Evolutionary conservation across 2,888 invertebrate genomes (phyloP).

Genomic region (Caenorhabditis macrosperma): DNA sequence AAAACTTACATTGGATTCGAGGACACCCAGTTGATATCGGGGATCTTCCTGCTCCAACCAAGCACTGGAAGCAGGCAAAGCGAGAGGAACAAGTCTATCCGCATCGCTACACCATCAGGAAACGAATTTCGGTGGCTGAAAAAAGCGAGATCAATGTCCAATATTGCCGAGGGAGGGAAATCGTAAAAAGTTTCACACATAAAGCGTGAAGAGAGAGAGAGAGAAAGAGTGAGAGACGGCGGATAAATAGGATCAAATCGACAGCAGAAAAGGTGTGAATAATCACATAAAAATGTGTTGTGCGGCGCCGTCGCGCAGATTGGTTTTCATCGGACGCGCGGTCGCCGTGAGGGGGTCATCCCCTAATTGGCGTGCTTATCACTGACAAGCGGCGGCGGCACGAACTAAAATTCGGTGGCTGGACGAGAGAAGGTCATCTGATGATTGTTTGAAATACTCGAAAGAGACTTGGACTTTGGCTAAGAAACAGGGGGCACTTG

Average conservation of each 20-base stretch:
- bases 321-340: slow-evolving; percentile 18
- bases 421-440: slow-evolving; percentile 17
- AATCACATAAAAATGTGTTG: slow-evolving; percentile 50
- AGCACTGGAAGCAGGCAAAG: slow-evolving; percentile 31
- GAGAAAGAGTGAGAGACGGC: background rate
- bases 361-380: slow-evolving; percentile 59
- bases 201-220: background rate
- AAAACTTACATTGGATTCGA: slow-evolving; percentile 49
- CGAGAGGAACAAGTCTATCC: slow-evolving; percentile 17
- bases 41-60: slow-evolving; percentile 35
- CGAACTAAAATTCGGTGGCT: slow-evolving; percentile 16
- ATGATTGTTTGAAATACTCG: slow-evolving; percentile 34
- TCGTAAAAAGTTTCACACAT: background rate
- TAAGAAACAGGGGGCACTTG: too few species aligned
- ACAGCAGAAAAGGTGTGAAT: slow-evolving; percentile 52
- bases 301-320: slow-evolving; percentile 21
- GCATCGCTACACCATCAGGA: slow-evolving; percentile 55
- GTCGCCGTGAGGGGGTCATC: slow-evolving; percentile 6
- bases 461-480: slow-evolving; percentile 27
- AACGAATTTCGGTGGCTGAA: background rate
- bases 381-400: slow-evolving; percentile 10
- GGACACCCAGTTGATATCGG: slow-evolving; percentile 51
- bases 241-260: slow-evolving; percentile 46
- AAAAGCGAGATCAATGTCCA: slow-evolving; percentile 1
- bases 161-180: slow-evolving; percentile 18